phyloP scores from a whole-genome alignment of 2,888 invertebrate genomes.

The Eugnorisma glareosa region DNA sequence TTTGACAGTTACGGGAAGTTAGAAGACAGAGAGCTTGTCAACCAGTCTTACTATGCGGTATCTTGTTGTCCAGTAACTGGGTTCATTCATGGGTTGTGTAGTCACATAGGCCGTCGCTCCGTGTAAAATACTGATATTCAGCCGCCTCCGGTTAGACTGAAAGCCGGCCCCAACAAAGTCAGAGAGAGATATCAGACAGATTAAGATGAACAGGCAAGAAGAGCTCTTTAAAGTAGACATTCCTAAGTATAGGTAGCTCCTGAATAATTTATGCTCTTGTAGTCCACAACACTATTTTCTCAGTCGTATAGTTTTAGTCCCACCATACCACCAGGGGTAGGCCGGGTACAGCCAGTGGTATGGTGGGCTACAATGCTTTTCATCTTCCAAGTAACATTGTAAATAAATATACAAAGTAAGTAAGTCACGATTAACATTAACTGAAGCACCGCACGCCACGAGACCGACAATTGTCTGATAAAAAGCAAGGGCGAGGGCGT shows the following conservation, averaged over 20 bases:
- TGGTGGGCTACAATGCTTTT: too few species aligned
- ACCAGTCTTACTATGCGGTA: not conserved
- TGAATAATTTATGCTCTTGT: too few species aligned
- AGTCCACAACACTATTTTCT: too few species aligned
- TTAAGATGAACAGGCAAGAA: not conserved
- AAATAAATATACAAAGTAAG: not conserved
- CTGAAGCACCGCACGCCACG: conserved; percentile 20
- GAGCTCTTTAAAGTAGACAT: too few species aligned
- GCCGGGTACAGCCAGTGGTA: too few species aligned
- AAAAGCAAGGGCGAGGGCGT: conserved; percentile 72
- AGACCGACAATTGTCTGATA: conserved; percentile 60
- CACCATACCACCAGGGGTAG: too few species aligned
- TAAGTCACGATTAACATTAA: conserved; percentile 22
- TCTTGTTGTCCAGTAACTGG: not conserved
- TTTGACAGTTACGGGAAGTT: too few species aligned
- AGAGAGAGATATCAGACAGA: not conserved
- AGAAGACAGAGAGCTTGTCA: not conserved
- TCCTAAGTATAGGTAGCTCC: too few species aligned
- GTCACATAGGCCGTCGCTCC: not conserved
- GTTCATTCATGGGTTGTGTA: not conserved
- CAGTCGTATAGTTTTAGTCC: too few species aligned
- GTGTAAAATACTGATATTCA: not conserved
- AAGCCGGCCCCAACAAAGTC: not conserved
- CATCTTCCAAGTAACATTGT: not conserved
- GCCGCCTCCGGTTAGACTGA: not conserved